Base-by-base conservation (phyloP, 2,797 vertebrate genomes). In the Acanthopagrus latus region DNA sequence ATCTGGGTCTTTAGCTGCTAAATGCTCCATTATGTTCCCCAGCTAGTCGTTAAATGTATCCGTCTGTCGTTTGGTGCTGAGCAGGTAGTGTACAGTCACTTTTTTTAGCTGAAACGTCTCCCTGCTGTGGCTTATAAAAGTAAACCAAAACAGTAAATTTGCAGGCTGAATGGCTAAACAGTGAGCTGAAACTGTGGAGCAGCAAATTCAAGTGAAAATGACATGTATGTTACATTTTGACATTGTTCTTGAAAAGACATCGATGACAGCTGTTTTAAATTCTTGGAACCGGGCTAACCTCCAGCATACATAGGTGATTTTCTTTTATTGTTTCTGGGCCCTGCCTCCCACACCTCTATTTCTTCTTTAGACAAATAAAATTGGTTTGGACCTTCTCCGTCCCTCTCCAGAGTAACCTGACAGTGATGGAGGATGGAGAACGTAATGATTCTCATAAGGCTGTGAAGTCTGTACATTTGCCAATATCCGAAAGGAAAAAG, bases 391-490 rank as follows among this genome's bases (percentile, higher is more conserved):
- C 6, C 5, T 17, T n/a, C 10, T 69, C 25, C 2, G 2, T 70
- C 50, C 69, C 64, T 62, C 71, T 85, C 58, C 44, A 58, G 72
- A 70, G 68, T 47, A 47, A 58, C 41, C 23, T 60, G 16, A 64
- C 38, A 43, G 48, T 64, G 59, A 68, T 60, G 54, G 33, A 78
- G 56, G 46, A 75, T 46, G 16, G n/a, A 56, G 25, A 68, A 27
- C 29, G 72, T 29, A 59, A 57, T 41, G 50, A 71, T 47, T 52
- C 59, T 57, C n/a, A 44, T 50, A 66, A 17, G 46, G 29, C 27
- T 43, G 50, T 50, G 46, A 57, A 50, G 54, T 41, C 10, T 29
- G 16, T 21, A 51, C 1, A 2, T 43, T 54, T 71, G 6, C 27
- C 16, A 43, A 17, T 18, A 71, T 21, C 18, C 1, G 25, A n/a